Evolutionary conservation across 2,888 invertebrate genomes (phyloP).

Genomic region (Drosophila ochracea): DNA sequence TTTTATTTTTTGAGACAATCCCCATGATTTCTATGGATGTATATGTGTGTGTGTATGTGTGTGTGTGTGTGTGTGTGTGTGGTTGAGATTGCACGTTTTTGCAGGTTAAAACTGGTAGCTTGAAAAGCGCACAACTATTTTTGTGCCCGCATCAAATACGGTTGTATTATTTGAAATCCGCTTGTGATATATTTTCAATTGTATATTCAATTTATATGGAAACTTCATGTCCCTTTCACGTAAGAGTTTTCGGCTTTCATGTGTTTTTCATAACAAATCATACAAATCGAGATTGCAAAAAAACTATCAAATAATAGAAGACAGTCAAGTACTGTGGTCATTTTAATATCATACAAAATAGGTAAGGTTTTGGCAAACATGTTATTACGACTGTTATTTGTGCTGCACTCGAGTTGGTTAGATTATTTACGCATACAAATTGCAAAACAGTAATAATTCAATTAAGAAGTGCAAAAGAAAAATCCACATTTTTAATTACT

Average conservation of each 20-base stretch:
- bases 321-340: not conserved
- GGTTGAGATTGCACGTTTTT: constrained; percentile 31
- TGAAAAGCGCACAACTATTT: constrained; percentile 66
- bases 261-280: constrained; percentile 22
- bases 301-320: not conserved
- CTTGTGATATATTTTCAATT: constrained; percentile 78
- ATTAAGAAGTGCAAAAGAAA: not conserved
- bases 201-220: constrained; percentile 68
- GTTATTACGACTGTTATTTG: not conserved
- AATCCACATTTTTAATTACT: no score
- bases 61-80: constrained; percentile 28
- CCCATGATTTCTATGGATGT: constrained; percentile 23
- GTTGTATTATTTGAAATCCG: constrained; percentile 76
- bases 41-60: constrained; percentile 19
- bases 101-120: constrained; percentile 43
- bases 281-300: constrained; percentile 17
- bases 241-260: constrained; percentile 5
- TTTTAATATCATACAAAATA: not conserved
- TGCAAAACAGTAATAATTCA: not conserved
- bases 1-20: constrained; percentile 43
- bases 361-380: not conserved
- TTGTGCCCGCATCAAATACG: constrained; percentile 57
- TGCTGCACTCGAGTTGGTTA: not conserved
- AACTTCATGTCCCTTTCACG: constrained; percentile 16
- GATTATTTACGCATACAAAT: not conserved